Evolutionary conservation across 2,113 vertebrate species (phyloP).

Genomic region (Dasyornis broadbenti): DNA sequence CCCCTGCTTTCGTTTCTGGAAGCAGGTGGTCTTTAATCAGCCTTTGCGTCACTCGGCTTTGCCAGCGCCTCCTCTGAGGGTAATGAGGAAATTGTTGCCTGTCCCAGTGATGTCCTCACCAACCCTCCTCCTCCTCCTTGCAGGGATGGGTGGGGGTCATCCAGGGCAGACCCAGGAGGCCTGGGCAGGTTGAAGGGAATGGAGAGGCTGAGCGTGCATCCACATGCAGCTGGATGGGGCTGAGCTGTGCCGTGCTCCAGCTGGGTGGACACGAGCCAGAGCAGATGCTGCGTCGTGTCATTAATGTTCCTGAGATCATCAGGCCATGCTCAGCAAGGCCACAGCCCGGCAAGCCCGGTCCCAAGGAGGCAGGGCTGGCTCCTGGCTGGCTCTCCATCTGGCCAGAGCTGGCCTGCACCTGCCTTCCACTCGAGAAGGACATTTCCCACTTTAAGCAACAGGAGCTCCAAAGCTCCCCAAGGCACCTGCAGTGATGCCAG

Average conservation of each 20-base stretch:
- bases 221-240: not conserved
- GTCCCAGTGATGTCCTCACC: not conserved
- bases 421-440: not conserved
- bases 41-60: not conserved
- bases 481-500: fast-evolving
- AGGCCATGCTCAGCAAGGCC: not conserved
- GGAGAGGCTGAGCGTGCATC: not conserved
- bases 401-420: not conserved
- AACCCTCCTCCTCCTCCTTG: not conserved
- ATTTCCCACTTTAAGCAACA: not conserved
- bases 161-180: not conserved
- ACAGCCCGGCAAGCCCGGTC: fast-evolving
- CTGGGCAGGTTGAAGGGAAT: not conserved
- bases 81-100: not conserved
- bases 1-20: not conserved
- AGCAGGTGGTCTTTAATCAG: conserved; percentile 44
- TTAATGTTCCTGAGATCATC: not conserved
- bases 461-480: not conserved
- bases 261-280: not conserved
- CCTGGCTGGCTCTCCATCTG: not conserved
- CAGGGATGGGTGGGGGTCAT: fast-evolving
- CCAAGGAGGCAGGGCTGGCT: not conserved
- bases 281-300: fast-evolving
- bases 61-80: fast-evolving
- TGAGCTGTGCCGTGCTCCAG: not conserved